Conservation (phyloP, 2,113 vertebrate genomes). For the Orientallactaga bullata region DNA sequence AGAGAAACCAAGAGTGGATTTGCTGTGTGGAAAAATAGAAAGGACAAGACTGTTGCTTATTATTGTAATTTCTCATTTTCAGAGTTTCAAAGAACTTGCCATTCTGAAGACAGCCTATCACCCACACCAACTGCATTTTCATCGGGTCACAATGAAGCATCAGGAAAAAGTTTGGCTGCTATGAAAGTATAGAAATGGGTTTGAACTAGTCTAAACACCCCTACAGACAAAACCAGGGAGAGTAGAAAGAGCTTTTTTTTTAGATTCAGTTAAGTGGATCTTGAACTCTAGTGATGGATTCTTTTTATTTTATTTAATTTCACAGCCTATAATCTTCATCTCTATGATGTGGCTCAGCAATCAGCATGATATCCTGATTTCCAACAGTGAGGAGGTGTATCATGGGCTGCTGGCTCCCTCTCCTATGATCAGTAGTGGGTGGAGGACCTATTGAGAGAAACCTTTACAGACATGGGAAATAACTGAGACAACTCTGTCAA, state of each 20-base stretch:
- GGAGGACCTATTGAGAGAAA: not conserved
- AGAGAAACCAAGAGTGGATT: conserved; percentile 45
- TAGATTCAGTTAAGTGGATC: not conserved
- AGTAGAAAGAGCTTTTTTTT: not conserved
- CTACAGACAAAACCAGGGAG: not conserved
- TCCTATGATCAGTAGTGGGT: not conserved
- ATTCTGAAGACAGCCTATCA: not conserved
- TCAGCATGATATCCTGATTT: conserved; percentile 33
- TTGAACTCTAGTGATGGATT: not conserved
- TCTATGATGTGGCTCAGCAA: not conserved
- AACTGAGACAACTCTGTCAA: not conserved
- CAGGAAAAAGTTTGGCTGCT: not conserved
- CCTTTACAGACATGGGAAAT: not conserved
- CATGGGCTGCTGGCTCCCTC: not conserved
- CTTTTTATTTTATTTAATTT: not conserved
- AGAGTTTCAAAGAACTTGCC: not conserved
- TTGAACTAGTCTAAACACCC: not conserved
- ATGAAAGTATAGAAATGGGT: not conserved
- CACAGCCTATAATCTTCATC: not conserved
- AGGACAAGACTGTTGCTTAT: not conserved
- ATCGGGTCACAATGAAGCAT: not conserved
- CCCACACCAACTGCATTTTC: not conserved
- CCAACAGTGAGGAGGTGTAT: not conserved
- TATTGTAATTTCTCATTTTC: conserved; percentile 22
- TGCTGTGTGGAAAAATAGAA: conserved; percentile 36